phyloP scores from a whole-genome alignment of 2,113 vertebrate genomes.

The Ptilonorhynchus violaceus region DNA sequence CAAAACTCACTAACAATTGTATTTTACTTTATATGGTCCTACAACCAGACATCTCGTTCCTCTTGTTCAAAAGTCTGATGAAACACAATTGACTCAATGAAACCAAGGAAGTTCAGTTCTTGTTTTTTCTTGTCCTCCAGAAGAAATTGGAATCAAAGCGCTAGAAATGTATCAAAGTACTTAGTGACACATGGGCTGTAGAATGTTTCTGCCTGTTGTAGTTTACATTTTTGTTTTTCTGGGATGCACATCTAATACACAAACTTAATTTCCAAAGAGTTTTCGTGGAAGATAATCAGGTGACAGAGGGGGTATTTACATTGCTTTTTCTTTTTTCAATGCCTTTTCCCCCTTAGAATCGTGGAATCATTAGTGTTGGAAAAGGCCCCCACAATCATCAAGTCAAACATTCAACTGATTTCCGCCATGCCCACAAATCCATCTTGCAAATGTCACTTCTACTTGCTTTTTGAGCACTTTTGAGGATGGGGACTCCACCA shows the following conservation, averaged over 20 bases:
- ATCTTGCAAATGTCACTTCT: neutral
- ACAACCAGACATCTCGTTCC: neutral
- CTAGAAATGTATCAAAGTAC: neutral
- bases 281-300: neutral
- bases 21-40: neutral
- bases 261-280: neutral
- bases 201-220: neutral
- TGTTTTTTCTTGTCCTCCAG: neutral
- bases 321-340: neutral
- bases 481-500: rapidly evolving
- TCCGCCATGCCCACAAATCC: neutral
- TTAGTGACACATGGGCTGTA: rapidly evolving
- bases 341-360: neutral
- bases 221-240: neutral
- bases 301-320: neutral
- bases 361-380: too few species aligned
- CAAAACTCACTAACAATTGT: neutral
- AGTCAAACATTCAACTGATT: neutral
- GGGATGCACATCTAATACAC: neutral
- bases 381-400: neutral
- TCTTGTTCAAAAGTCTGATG: neutral
- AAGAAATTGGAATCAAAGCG: neutral
- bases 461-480: neutral
- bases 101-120: rapidly evolving
- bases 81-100: rapidly evolving